phyloP scores from a whole-genome alignment of 2,113 vertebrate genomes.

The Heloderma charlesbogerti region DNA sequence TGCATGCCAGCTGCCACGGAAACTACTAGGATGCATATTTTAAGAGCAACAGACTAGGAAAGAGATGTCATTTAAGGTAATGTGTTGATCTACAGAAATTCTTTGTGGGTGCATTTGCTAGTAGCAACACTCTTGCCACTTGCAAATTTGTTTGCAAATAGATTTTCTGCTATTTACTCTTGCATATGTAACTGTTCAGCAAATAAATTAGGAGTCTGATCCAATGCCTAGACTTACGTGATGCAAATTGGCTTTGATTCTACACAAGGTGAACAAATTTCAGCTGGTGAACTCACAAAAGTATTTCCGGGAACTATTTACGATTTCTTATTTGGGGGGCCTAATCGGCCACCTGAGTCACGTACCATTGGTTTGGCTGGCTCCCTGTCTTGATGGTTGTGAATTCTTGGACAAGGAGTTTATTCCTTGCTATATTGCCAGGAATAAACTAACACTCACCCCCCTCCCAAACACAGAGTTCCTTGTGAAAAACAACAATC shows the following conservation, averaged over 20 bases:
- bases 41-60: constrained; percentile 30
- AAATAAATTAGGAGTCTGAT: constrained; percentile 56
- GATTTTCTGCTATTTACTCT: constrained; percentile 52
- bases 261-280: constrained; percentile 32
- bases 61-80: constrained; percentile 64
- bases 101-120: constrained; percentile 53
- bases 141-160: constrained; percentile 64
- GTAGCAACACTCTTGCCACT: constrained; percentile 57
- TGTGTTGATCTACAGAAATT: constrained; percentile 44
- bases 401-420: constrained; percentile 5
- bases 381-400: background rate
- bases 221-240: constrained; percentile 50
- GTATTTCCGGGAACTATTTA: constrained; percentile 37
- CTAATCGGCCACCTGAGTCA: background rate
- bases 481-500: constrained; percentile 4
- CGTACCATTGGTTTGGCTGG: background rate
- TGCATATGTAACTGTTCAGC: constrained; percentile 51
- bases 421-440: constrained; percentile 26
- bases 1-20: constrained; percentile 38
- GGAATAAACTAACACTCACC: background rate
- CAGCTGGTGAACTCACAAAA: constrained; percentile 38
- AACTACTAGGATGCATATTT: constrained; percentile 37
- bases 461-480: background rate
- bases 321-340: constrained; percentile 34
- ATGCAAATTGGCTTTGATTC: constrained; percentile 27